Percentiles rank a stretch among this genome's conserved stretches.
Evolutionary conservation across 2,888 invertebrate species (phyloP).

Genomic region (Eutolmus rufibarbis): DNA sequence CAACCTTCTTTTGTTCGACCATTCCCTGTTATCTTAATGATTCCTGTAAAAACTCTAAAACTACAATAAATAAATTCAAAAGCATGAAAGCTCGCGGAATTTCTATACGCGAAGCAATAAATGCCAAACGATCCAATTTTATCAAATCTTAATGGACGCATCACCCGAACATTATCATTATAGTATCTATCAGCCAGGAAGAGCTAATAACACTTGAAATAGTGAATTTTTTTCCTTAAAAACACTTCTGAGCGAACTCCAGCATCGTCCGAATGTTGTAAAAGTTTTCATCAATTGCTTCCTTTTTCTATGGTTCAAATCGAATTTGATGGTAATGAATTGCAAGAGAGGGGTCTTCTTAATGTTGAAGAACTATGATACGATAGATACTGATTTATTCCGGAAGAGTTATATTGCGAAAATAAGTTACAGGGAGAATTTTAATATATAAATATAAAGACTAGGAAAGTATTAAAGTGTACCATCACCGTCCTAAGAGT

Average conservation of each 20-base stretch:
- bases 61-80: conserved; percentile 20
- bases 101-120: not conserved
- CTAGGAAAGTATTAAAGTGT: not conserved
- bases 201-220: conserved; percentile 11
- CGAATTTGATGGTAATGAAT: not conserved
- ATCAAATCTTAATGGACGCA: conserved; percentile 25
- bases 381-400: not conserved
- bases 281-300: not conserved
- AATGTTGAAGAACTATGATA: not conserved
- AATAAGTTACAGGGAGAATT: not conserved
- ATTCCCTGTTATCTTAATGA: conserved; percentile 29
- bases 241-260: not conserved
- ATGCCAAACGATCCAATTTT: conserved; percentile 6
- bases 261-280: not conserved
- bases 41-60: conserved; percentile 18
- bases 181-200: not conserved
- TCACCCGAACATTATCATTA: not conserved
- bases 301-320: not conserved
- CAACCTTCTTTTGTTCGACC: not conserved
- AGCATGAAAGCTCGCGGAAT: not conserved
- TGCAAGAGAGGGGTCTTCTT: not conserved
- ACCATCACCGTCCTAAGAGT: not conserved
- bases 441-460: not conserved
- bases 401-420: not conserved
- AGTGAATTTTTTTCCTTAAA: conserved; percentile 11